Evolutionary conservation across 2,113 vertebrate genomes (phyloP), one percentile per base, ranked within the genome.

Genomic region (Protomyctophum bolini): DNA sequence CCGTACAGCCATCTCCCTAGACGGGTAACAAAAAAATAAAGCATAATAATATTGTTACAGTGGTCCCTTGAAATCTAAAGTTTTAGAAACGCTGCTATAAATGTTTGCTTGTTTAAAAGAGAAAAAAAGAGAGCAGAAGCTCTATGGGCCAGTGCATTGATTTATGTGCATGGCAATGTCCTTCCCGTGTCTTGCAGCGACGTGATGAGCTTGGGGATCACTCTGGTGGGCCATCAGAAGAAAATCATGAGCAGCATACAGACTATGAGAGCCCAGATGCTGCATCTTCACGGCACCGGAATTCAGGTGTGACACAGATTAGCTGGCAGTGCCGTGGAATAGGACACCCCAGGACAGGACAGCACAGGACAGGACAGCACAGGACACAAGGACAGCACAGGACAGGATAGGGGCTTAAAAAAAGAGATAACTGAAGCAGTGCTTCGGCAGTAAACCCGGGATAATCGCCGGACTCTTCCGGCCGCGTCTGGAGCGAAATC

Each of bases 161-260:
- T 82, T 76, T 74, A 84, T 83, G 75, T 68, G 12, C 64, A 46
- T 41, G 33, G 33, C 33, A 41, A 82, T 91, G 90, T 88, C 91
- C 75, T 41, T 41, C 33, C 33, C 33, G 33, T 89, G 75, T 91
- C 90, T 93, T 89, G 74, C 93, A 99, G 98, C 85, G 98, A 99
- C 86, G 95, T 99, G 91, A 97, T 98, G 95, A 97, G 95, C 91
- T 94, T 99, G 94, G 98, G 98, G 75, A 98, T 99, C 92, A 95
- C 97, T 73, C 92, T 99, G 86, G 96, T 97, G 86, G 98, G 97
- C 82, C 98, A 99, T 94, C 98, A 99, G 88, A 99, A 99, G 93
- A 99, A 98, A 94, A 96, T 99, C 86, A 97, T 98, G 96, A 98
- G 96, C 95, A 99, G 96, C 96, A 97, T 99, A 97, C 98, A 99